Base-by-base conservation (phyloP, 2,888 invertebrate genomes). In the Nomada ferruginata region DNA sequence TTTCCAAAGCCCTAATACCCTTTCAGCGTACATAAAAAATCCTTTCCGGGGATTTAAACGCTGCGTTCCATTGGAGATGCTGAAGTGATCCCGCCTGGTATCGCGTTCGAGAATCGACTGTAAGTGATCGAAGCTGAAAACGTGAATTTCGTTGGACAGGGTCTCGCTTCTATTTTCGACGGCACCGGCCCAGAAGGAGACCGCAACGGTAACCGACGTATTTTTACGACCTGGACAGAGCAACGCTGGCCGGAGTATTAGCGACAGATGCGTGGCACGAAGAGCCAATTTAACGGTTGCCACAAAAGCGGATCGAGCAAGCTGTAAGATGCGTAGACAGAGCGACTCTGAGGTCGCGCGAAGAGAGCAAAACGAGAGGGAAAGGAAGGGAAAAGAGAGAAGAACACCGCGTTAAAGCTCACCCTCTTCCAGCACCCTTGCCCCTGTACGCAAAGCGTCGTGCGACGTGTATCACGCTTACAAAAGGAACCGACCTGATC, bases 201-300 rank as follows among this genome's bases (percentile, higher is more conserved):
- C 79, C 76, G 50, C 77, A 42, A 64, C 20, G 71, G 71, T 60
- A 55, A 55, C 70, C 57, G 47, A 73, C 74, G 76, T 74, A 79
- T 76, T 82, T 80, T 79, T 82, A 77, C 69, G 64, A 72, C 23
- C 72, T 68, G 79, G 69, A 44, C 70, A 64, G 74, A 64, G 74
- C 73, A 53, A 42, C 78, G 42, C 47, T 13, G 47, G 47, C 47
- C 10, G 52, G 75, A 75, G 80, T 82, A 86, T 87, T 83, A 85
- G 81, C 89, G 88, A 90, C 90, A 90, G 90, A 90, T 90, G 90
- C 84, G 83, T 79, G 74, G 70, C 68, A 59, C 85, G 84, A 80
- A 84, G 84, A 90, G 85, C 84, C 90, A 90, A 90, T 90, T 90
- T 90, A 90, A 88, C 85, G 90, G 90, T 87, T 85, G 87, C 87